Base-by-base conservation (phyloP, 2,797 vertebrate species). In the Anguilla megastoma region DNA sequence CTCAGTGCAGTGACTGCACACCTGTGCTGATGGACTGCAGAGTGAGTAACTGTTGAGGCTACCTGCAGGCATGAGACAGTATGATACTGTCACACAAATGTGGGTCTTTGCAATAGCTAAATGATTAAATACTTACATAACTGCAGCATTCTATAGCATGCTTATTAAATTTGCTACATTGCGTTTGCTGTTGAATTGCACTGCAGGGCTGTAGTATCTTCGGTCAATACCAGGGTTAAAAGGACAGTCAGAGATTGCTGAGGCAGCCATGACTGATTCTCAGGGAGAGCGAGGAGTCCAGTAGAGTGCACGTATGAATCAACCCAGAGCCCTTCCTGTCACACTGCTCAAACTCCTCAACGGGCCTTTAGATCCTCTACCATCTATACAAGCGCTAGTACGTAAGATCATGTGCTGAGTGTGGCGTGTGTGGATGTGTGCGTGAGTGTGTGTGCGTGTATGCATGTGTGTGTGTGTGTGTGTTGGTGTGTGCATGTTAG, bases 201-300 rank as follows among this genome's bases (percentile, higher is more conserved):
- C 71, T 16, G 33, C 71, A 76, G 33, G 12, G 3, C 30, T 18
- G 33, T 33, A 76, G 71, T 76, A 76, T 6, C 71, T 33, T 41
- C 71, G 41, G 74, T 76, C 74, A 76, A 41, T 36, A 41, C 1
- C 74, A 36, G 36, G 74, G 74, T 36, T 41, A 76, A 41, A 76
- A 41, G 74, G 74, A 41, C 74, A 41, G 74, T 41, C 33, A 33
- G 69, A 33, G 69, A 71, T 71, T 71, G 69, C 69, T 71, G 69
- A 71, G 69, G 69, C 10, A 71, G 69, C 69, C 69, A 30, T 71
- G 69, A 71, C 69, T 71, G 69, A 71, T 30, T 71, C n/a, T 71
- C n/a, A 12, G 10, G 69, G 27, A 71, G 69, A 2, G 69, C 27
- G 27, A 71, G 66, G 0, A 10, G 69, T 10, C 27, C 69, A 33